Evolutionary conservation across 2,888 invertebrate species (phyloP).

Genomic region (Elmis aenea): DNA sequence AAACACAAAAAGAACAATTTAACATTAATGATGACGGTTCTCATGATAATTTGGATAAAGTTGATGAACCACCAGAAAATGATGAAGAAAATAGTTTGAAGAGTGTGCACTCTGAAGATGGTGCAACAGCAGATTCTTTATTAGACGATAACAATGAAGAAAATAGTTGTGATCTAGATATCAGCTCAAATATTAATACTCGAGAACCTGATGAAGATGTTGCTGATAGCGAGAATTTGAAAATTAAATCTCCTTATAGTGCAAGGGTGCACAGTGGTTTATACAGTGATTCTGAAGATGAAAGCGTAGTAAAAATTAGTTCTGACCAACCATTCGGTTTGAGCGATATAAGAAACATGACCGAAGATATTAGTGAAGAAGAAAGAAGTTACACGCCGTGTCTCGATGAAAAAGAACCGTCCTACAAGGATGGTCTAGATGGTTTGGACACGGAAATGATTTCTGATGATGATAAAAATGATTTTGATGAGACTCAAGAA

Average conservation of each 20-base stretch:
- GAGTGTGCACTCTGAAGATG: too few species aligned
- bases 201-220: conserved; percentile 4
- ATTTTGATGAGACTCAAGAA: conserved; percentile 55
- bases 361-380: conserved; percentile 61
- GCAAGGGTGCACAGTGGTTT: conserved; percentile 19
- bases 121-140: too few species aligned
- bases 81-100: too few species aligned
- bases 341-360: conserved; percentile 49
- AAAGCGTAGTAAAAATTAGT: conserved; percentile 35
- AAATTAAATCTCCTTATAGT: neutral
- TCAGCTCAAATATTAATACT: neutral
- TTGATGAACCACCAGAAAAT: too few species aligned
- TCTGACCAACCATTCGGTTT: conserved; percentile 33
- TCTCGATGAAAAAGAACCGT: conserved; percentile 57
- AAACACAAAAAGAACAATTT: too few species aligned
- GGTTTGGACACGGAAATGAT: conserved; percentile 71
- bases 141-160: too few species aligned
- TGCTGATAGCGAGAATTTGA: neutral
- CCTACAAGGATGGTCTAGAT: conserved; percentile 35
- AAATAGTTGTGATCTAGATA: too few species aligned
- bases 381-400: conserved; percentile 70
- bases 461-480: conserved; percentile 66
- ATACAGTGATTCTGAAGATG: conserved; percentile 45
- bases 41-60: too few species aligned
- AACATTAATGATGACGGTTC: too few species aligned